Evolutionary conservation across 1,140 invertebrate genomes (phyloP).

Genomic region (Drosophila aff.): DNA sequence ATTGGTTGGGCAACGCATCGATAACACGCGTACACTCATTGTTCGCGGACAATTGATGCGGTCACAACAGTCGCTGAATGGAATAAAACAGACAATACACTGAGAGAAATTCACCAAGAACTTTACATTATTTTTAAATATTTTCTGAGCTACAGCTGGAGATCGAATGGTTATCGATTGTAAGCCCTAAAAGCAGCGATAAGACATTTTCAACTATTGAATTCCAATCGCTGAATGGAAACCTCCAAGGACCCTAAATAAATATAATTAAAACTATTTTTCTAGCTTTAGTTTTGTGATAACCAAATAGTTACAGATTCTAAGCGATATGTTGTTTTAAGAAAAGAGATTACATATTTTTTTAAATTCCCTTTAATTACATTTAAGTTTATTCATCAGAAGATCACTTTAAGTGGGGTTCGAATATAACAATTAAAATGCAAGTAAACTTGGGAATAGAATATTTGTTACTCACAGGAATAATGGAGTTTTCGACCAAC

Average conservation of each 20-base stretch:
- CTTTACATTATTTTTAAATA: neutral
- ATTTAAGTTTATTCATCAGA: no score
- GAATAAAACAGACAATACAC: conserved; percentile 8
- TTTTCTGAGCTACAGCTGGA: no score
- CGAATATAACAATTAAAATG: neutral
- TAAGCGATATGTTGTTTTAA: neutral
- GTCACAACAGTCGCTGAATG: conserved; percentile 28
- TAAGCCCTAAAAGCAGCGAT: neutral
- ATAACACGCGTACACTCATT: conserved; percentile 32
- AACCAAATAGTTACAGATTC: neutral
- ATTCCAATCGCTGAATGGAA: no score
- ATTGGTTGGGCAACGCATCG: conserved; percentile 33
- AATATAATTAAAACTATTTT: neutral
- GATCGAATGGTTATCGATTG: neutral
- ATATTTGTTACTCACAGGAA: no score
- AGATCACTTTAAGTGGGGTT: no score
- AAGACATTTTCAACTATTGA: no score
- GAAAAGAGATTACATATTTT: no score
- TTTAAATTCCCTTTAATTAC: no score
- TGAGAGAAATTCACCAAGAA: neutral
- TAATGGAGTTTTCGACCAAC: neutral
- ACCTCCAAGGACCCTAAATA: neutral
- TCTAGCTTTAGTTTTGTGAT: neutral
- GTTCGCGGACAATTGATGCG: conserved; percentile 26
- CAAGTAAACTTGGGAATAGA: neutral